Evolutionary conservation across 1,140 invertebrate genomes (phyloP), one percentile per base, ranked within the genome.

Genomic region (Thaumatotibia leucotreta): DNA sequence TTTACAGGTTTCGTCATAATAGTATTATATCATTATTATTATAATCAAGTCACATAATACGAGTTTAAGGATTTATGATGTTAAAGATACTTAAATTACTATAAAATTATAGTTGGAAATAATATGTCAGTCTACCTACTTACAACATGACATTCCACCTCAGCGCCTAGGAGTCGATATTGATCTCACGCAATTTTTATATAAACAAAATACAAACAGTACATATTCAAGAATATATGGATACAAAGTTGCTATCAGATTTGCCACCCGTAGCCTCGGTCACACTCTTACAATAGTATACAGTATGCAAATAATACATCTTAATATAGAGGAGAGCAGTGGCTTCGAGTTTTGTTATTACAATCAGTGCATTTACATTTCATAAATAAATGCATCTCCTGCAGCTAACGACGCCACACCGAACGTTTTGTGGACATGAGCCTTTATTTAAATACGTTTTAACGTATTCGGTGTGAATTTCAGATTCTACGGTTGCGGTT

Each of bases 301-400:
- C 79, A 73, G 72, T 83, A 90, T 90, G 86, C 86, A 87, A 89
- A 89, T 89, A 84, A 76, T 79, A 89, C 87, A 87, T 89, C 87
- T 89, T 89, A 89, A 89, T 89, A 88, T 87, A 89, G 82, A 85
- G 86, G 82, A 85, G 86, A 77, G 79, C 84, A 80, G 79, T 83
- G 75, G 84, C 84, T 81, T 75, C 74, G 76, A 80, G 87, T 90
- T 90, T 90, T 90, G 87, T 88, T 90, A 88, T 90, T 90, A 90
- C 84, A 90, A 90, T 86, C 87, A 85, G 83, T 83, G 77, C 76
- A 90, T 90, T 90, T 88, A 85, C 88, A 90, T 90, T 88, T 90
- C 88, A 90, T 90, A 90, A 90, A 90, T 90, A 90, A 90, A 90
- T 90, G 86, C 83, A 90, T 85, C 84, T 84, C 70, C 73, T 68